These are phyloP conservation scores for Lepidocyrtinus sp. DNA, from an alignment of 2,888 invertebrate species.

Conservation along the genomic window DNA sequence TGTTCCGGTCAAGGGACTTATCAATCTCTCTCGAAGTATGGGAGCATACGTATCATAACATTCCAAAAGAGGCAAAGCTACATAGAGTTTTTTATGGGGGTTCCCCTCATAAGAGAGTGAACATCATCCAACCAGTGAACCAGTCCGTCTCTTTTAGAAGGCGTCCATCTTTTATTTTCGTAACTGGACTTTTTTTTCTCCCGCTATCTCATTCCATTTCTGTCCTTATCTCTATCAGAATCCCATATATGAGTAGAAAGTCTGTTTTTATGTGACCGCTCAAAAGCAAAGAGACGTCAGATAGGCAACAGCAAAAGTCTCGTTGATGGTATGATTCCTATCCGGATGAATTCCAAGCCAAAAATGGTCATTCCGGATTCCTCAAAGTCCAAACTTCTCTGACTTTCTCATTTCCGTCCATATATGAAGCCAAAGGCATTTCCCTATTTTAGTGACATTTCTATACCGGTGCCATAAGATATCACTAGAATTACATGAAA, in stretches of 20 bases:
- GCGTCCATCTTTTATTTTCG: neutral
- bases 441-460: neutral
- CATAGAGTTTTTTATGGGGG: neutral
- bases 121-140: neutral
- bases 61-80: neutral
- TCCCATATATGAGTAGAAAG: slow-evolving; percentile 32
- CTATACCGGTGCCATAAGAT: neutral
- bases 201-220: slow-evolving; percentile 4
- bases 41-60: slow-evolving; percentile 24
- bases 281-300: slow-evolving; percentile 26
- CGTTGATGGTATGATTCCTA: slow-evolving; percentile 25
- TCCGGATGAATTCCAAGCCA: slow-evolving; percentile 49
- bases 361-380: slow-evolving; percentile 63
- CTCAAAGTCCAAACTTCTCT: slow-evolving; percentile 41
- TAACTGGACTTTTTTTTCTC: neutral
- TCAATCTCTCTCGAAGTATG: slow-evolving; percentile 62
- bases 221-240: slow-evolving; percentile 30
- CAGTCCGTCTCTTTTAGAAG: slow-evolving; percentile 17
- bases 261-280: slow-evolving; percentile 23
- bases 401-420: slow-evolving; percentile 62
- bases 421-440: slow-evolving; percentile 6
- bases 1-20: slow-evolving; percentile 70
- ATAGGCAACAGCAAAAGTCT: neutral
- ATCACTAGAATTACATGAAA: too few relatives aligned
- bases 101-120: slow-evolving; percentile 2